Base-by-base conservation (phyloP, 2,797 vertebrate species). In the Tympanoctomys barrerae region DNA sequence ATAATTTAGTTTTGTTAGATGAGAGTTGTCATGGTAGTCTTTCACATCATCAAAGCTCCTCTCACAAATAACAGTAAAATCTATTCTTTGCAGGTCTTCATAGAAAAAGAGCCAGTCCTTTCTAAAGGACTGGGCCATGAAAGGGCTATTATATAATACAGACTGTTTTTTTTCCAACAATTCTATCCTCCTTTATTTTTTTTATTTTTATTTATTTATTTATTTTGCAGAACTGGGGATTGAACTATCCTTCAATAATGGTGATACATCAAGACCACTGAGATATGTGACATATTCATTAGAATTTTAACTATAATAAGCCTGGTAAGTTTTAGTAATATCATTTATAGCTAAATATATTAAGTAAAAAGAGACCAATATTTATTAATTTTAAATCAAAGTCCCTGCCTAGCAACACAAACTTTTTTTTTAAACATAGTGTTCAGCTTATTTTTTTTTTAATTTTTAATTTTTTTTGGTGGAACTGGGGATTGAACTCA, bases 371-470 rank as follows among this genome's bases (percentile, higher is more conserved):
- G 7, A 39, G 26, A 62, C 31, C 28, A 57, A 54, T 75, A 33
- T 81, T 90, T 87, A 77, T 62, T 88, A 66, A 70, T 75, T 49
- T 95, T 95, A 85, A 66, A 31, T 21, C 26, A 80, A 89, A 96
- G n/a, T 54, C 90, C 11, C 19, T 88, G 13, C 28, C 21, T 66
- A 88, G 21, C 39, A 78, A 36, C n/a, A 82, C 22, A 54, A 49
- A 14, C 33, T 79, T 94, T 95, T 94, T 42, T 42, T 42, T 42
- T 42, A 42, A 42, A 42, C 42, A 42, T 42, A 42, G 42, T 42
- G 42, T 42, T 42, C 42, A 42, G 42, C 5, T 42, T 42, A 4
- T 42, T 5, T 42, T 42, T 6, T 42, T 42, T 42, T 42, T 5
- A 42, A 5, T 42, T 42, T 42, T 42, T 42, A 42, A 42, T 42